Evolutionary conservation across 2,113 vertebrate species (phyloP).

Genomic region (Cygnus buccinator): DNA sequence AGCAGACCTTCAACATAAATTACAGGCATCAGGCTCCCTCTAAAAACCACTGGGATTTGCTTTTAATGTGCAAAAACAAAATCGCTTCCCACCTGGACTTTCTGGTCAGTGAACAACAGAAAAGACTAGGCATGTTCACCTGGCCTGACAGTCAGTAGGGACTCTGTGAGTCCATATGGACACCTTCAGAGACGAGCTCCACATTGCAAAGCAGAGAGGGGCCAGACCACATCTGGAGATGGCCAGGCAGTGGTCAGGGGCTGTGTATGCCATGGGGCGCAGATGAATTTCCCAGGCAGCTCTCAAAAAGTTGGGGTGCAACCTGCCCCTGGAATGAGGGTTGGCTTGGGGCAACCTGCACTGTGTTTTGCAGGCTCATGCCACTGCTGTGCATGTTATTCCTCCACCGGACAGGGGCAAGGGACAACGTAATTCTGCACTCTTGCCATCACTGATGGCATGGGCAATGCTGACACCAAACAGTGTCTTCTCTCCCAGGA

Average conservation of each 20-base stretch:
- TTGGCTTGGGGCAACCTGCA: not conserved
- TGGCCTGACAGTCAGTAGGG: not conserved
- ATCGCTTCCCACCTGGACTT: not conserved
- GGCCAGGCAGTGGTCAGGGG: not conserved
- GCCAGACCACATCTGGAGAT: accelerated
- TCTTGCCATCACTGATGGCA: not conserved
- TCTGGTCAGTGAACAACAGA: not conserved
- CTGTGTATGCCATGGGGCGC: accelerated
- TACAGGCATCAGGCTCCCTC: not conserved
- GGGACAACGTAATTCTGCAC: not conserved
- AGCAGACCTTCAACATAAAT: not conserved
- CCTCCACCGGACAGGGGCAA: not conserved
- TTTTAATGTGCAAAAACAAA: not conserved
- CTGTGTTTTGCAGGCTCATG: not conserved
- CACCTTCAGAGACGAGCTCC: not conserved
- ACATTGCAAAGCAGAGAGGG: not conserved
- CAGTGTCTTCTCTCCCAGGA: not conserved
- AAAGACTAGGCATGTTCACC: not conserved
- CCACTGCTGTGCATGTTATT: not conserved
- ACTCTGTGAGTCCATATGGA: not conserved
- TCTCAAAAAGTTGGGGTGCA: accelerated
- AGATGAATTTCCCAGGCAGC: accelerated
- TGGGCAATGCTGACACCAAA: not conserved
- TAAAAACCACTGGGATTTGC: not conserved
- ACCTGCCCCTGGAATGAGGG: accelerated